These are phyloP conservation scores for Erithacus rubecula DNA, from an alignment of 2,797 vertebrate genomes.

Conservation along the genomic window DNA sequence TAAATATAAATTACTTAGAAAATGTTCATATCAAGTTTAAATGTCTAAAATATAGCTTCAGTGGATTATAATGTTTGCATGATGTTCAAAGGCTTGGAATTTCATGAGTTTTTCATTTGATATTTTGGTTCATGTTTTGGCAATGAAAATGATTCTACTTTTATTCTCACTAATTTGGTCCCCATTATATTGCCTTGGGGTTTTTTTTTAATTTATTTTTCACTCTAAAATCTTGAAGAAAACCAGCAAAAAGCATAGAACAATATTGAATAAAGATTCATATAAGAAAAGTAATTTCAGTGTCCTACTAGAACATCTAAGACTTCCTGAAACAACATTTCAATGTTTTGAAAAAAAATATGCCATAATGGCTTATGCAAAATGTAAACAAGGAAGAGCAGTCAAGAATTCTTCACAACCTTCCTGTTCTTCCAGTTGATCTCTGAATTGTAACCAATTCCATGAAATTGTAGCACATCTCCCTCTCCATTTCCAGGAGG, in stretches of 20 bases:
- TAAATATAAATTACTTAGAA: not conserved
- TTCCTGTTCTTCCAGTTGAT: not conserved
- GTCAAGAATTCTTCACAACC: not conserved
- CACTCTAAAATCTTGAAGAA: not conserved
- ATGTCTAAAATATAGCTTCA: not conserved
- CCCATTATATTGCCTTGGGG: not conserved
- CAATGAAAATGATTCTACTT: not conserved
- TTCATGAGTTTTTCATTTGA: not conserved
- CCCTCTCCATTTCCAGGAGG: not conserved
- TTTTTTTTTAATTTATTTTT: not conserved
- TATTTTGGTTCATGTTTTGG: not conserved
- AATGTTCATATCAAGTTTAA: not conserved
- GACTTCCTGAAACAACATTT: not conserved
- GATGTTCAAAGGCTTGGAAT: not conserved
- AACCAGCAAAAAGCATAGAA: not conserved
- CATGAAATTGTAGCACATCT: not conserved
- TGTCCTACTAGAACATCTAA: not conserved
- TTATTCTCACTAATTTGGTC: not conserved
- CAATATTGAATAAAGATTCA: not conserved
- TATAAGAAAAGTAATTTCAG: not conserved
- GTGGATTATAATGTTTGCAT: not conserved
- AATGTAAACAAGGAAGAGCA: not conserved
- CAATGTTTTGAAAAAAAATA: not conserved
- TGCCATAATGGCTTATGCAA: not conserved
- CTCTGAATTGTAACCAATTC: not conserved